Evolutionary conservation across 2,888 invertebrate species (phyloP).

Genomic region (Minunthozetes semirufus): DNA sequence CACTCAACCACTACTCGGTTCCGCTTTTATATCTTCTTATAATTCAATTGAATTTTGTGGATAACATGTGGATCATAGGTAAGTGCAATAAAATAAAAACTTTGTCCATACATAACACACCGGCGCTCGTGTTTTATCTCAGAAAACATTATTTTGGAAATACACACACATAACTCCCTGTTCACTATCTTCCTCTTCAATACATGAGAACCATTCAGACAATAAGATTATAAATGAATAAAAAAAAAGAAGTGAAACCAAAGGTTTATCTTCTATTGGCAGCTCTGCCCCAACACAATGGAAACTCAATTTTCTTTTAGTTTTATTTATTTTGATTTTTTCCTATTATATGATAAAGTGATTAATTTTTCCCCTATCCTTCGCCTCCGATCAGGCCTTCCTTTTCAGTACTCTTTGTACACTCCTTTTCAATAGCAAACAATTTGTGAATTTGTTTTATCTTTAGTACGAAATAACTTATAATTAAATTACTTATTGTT

Average conservation of each 20-base stretch:
- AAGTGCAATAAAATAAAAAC: background rate
- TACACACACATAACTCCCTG: no score
- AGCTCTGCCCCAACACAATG: background rate
- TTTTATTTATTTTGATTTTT: background rate
- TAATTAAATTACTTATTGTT: background rate
- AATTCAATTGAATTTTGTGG: constrained; percentile 21
- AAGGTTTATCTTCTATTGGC: background rate
- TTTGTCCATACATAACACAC: background rate
- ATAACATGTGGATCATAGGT: constrained; percentile 28
- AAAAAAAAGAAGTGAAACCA: background rate
- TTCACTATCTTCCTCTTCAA: background rate
- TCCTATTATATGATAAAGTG: background rate
- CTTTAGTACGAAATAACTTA: background rate
- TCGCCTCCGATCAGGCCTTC: no score
- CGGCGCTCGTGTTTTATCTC: constrained; percentile 11
- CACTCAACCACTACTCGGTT: background rate
- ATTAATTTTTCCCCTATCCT: background rate
- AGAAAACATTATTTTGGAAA: background rate
- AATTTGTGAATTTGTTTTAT: background rate
- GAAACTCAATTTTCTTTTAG: background rate
- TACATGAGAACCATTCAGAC: background rate
- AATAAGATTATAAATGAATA: background rate
- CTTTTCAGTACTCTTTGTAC: no score
- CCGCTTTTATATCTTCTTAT: background rate
- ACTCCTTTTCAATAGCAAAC: background rate